Percentiles rank a stretch among this genome's conserved stretches.
Conservation (phyloP, 2,888 invertebrate species). For the Orthosia gracilis region DNA sequence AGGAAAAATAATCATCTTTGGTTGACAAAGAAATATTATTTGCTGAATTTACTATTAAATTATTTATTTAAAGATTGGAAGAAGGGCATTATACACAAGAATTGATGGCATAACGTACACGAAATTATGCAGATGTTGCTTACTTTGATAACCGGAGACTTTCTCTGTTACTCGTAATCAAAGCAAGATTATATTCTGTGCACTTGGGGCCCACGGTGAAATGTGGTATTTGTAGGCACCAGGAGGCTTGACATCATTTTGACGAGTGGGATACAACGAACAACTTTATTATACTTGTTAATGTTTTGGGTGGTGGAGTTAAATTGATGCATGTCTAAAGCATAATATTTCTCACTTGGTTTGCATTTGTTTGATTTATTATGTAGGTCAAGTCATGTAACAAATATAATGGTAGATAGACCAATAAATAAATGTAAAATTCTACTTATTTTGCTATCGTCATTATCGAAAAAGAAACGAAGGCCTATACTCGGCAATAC, state of each 20-base stretch:
- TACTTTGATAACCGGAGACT: no score
- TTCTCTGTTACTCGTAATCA: not conserved
- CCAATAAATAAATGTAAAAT: no score
- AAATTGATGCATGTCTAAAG: not conserved
- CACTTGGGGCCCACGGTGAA: not conserved
- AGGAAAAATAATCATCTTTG: not conserved
- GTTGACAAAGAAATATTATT: not conserved
- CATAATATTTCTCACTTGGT: no score
- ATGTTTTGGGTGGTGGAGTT: not conserved
- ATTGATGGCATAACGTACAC: not conserved
- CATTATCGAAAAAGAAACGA: no score
- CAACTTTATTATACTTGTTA: not conserved
- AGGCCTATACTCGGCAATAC: no score
- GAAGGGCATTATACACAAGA: not conserved
- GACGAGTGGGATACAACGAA: no score
- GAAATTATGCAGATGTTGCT: no score
- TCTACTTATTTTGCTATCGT: no score
- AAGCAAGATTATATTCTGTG: not conserved
- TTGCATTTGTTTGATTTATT: no score
- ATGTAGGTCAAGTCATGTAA: no score
- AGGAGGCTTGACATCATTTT: not conserved
- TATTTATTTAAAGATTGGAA: not conserved
- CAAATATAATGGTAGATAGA: no score
- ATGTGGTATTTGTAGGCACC: not conserved
- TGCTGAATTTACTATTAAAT: not conserved